phyloP scores from a whole-genome alignment of 1,140 invertebrate genomes.

The Hestina assimilis region DNA sequence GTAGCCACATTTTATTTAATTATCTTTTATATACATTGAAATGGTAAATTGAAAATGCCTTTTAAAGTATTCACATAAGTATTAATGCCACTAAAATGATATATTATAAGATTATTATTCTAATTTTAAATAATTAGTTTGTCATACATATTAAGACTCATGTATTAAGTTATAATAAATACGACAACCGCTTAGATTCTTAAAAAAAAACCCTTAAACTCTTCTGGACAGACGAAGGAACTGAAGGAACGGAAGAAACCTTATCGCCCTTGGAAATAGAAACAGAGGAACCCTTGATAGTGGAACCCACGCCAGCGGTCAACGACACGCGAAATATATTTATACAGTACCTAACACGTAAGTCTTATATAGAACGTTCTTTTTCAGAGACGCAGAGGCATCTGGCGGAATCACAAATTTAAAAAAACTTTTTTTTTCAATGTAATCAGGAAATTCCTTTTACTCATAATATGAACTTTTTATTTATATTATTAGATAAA shows the following conservation, averaged over 20 bases:
- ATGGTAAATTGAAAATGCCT: too few species aligned
- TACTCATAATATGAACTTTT: too few species aligned
- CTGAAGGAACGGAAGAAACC: constrained; percentile 60
- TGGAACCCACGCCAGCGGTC: constrained; percentile 43
- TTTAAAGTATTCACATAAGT: too few species aligned
- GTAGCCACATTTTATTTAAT: too few species aligned
- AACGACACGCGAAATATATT: constrained; percentile 59
- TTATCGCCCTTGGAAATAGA: constrained; percentile 42
- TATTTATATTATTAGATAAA: too few species aligned
- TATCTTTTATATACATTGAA: too few species aligned
- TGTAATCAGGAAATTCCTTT: too few species aligned
- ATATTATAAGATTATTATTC: too few species aligned
- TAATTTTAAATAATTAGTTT: too few species aligned
- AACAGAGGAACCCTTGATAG: constrained; percentile 38
- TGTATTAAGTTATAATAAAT: constrained; percentile 37
- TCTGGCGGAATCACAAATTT: too few species aligned
- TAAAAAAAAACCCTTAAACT: constrained; percentile 31
- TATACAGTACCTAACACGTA: constrained; percentile 72
- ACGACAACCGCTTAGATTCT: constrained; percentile 58
- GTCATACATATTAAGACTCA: neutral
- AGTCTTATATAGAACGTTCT: constrained; percentile 37
- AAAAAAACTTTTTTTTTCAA: neutral
- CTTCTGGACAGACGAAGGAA: constrained; percentile 61
- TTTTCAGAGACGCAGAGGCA: constrained; percentile 29
- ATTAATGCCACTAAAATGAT: too few species aligned